phyloP scores from a whole-genome alignment of 1,140 invertebrate species.

The Drosophila prosaltans region DNA sequence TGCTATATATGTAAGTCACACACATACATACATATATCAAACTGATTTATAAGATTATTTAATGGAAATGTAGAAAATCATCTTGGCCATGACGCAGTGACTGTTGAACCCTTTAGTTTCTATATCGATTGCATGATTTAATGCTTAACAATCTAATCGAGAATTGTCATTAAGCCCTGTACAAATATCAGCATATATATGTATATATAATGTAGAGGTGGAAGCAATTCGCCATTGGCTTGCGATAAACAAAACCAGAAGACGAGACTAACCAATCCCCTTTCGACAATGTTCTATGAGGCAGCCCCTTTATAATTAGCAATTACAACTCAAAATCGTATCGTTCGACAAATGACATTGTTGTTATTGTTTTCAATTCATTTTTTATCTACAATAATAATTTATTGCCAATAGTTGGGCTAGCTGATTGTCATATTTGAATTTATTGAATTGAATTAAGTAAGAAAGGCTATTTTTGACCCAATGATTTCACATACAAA shows the following conservation, averaged over 20 bases:
- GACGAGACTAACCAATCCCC: constrained; percentile 28
- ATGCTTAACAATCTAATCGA: constrained; percentile 32
- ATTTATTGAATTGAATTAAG: constrained; percentile 13
- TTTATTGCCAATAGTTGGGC: constrained; percentile 68
- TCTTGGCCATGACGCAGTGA: constrained; percentile 8
- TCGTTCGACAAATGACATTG: constrained; percentile 23
- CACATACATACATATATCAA: too few species aligned
- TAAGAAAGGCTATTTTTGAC: constrained; percentile 9
- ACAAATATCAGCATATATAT: constrained; percentile 20
- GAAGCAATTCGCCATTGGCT: constrained; percentile 28
- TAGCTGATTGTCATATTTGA: constrained; percentile 46
- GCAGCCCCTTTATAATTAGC: constrained; percentile 62
- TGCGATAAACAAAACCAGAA: constrained; percentile 30
- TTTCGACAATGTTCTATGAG: not conserved
- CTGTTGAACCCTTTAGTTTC: not conserved
- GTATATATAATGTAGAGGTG: not conserved
- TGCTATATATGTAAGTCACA: too few species aligned
- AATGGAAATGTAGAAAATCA: too few species aligned
- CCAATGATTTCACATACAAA: not conserved
- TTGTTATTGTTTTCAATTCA: constrained; percentile 45
- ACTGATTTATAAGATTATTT: too few species aligned
- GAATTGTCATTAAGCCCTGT: constrained; percentile 13
- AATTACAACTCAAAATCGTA: constrained; percentile 47
- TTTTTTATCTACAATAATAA: constrained; percentile 43
- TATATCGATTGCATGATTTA: constrained; percentile 33